Conservation (phyloP, 2,797 vertebrate species). For the Halcyon chelicuti region DNA sequence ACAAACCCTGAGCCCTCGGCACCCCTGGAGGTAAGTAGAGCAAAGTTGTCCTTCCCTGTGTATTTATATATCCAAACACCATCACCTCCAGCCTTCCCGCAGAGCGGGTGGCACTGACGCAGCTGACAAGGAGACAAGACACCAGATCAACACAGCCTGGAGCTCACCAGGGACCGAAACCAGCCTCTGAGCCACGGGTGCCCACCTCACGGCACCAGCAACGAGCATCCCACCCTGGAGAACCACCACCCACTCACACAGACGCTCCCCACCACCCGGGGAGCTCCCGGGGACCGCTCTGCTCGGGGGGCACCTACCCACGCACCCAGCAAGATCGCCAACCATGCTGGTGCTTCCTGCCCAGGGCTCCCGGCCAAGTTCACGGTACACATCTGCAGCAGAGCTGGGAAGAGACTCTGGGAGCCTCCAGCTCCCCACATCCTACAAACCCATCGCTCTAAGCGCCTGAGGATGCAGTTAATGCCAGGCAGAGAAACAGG, state of each 20-base stretch:
- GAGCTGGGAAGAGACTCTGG: not conserved
- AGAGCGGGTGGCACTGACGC: rapidly evolving
- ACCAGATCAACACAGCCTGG: not conserved
- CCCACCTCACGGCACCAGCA: rapidly evolving
- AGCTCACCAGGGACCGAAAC: not conserved
- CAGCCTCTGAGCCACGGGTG: not conserved
- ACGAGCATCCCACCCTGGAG: not conserved
- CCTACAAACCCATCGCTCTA: not conserved
- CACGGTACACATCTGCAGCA: not conserved
- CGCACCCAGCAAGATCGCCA: rapidly evolving
- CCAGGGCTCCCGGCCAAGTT: not conserved
- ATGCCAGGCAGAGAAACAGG: rapidly evolving
- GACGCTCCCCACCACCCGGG: not conserved
- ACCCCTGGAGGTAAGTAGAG: not conserved
- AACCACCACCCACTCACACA: not conserved
- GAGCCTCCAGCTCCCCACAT: not conserved
- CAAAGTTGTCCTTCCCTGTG: not conserved
- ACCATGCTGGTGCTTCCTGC: not conserved
- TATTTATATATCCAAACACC: not conserved
- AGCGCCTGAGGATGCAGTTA: not conserved
- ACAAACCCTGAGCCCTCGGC: not conserved
- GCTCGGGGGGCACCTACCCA: rapidly evolving
- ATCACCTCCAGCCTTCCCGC: not conserved
- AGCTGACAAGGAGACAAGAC: not conserved
- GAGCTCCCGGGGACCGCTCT: rapidly evolving